Evolutionary conservation across 2,113 vertebrate genomes (phyloP).

Genomic region (Solenodon paradoxus): DNA sequence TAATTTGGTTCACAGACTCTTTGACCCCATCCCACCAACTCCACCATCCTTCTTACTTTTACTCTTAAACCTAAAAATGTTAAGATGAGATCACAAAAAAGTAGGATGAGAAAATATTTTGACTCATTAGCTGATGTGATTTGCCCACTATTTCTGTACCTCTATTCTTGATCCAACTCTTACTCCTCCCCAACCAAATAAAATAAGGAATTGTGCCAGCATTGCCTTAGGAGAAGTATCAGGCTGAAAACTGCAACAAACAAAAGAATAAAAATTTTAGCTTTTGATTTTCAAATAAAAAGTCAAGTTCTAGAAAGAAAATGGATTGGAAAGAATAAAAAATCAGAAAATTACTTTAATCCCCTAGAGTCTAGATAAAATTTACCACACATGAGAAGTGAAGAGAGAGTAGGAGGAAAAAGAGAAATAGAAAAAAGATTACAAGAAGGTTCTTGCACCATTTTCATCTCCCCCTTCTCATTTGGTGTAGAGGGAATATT

Average conservation of each 20-base stretch:
- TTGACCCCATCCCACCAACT: not conserved
- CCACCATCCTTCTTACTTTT: not conserved
- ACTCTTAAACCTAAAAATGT: slow-evolving; percentile 35
- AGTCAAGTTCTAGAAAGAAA: not conserved
- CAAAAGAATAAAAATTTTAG: not conserved
- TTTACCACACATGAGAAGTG: not conserved
- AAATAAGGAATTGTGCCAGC: not conserved
- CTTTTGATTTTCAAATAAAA: not conserved
- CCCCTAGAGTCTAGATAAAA: not conserved
- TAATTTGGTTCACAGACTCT: slow-evolving; percentile 28
- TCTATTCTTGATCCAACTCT: not conserved
- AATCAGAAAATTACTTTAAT: not conserved
- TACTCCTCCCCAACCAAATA: not conserved
- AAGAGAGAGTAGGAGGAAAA: not conserved
- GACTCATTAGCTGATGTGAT: not conserved
- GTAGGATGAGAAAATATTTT: not conserved
- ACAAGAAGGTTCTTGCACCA: not conserved
- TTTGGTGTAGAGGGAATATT: not conserved
- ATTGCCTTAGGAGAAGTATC: not conserved
- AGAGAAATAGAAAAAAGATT: not conserved
- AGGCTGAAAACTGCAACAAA: not conserved
- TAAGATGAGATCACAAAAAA: slow-evolving; percentile 29
- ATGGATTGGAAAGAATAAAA: not conserved
- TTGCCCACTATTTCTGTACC: not conserved
- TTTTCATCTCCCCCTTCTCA: not conserved